Evolutionary conservation across 2,113 vertebrate species (phyloP).

Genomic region (Casuarius casuarius): DNA sequence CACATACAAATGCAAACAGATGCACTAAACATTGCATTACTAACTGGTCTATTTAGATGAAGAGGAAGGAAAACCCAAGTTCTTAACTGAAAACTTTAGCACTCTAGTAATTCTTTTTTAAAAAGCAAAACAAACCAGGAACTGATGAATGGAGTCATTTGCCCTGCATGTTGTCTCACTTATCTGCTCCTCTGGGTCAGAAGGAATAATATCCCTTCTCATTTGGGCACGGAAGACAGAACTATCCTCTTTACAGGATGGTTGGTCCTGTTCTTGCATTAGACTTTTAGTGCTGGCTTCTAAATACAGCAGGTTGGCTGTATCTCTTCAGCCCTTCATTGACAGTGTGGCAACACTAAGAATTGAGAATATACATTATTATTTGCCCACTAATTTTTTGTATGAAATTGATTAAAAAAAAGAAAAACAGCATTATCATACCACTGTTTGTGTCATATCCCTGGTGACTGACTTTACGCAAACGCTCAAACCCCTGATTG

Average conservation of each 20-base stretch:
- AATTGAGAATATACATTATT: neutral
- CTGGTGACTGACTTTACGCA: constrained; percentile 90
- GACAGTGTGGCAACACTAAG: neutral
- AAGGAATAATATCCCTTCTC: neutral
- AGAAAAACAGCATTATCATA: constrained; percentile 47
- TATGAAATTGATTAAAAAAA: neutral
- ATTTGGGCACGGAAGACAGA: neutral
- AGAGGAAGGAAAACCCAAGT: neutral
- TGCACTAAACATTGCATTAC: neutral
- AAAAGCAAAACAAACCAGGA: neutral
- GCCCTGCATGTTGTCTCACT: neutral
- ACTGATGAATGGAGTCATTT: neutral
- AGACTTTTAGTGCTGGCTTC: neutral
- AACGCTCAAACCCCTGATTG: constrained; percentile 90
- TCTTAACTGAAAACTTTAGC: neutral
- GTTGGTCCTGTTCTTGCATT: neutral
- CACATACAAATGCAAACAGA: neutral
- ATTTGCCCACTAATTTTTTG: neutral
- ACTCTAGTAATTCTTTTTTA: neutral
- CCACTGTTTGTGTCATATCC: constrained; percentile 87
- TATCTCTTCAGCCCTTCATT: neutral
- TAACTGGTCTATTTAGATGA: neutral
- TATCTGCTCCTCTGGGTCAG: neutral
- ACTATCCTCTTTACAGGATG: neutral
- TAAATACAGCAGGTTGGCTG: neutral